Percentiles rank a stretch among this genome's conserved stretches.
Conservation (phyloP, 2,888 invertebrate species). For the Rhaphigaster nebulosa region DNA sequence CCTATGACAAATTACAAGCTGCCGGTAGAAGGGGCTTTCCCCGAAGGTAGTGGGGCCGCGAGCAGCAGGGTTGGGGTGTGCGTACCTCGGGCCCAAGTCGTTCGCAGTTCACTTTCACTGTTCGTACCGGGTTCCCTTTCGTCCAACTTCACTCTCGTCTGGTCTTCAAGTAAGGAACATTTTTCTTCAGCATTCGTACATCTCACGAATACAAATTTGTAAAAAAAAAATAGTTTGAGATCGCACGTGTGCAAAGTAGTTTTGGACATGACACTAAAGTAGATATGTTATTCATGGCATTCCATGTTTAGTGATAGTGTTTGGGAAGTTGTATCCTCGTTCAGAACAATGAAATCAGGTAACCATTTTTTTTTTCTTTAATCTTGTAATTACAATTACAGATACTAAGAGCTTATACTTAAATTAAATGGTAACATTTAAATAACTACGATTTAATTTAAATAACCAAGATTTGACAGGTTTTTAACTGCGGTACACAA, state of each 20-base stretch:
- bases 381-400: background rate
- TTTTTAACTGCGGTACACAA: too few species aligned
- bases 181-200: background rate
- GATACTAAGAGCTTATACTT: background rate
- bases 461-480: background rate
- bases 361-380: background rate
- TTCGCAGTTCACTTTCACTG: conserved; percentile 31
- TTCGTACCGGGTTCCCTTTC: background rate
- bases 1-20: background rate
- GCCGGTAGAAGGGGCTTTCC: background rate
- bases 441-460: background rate
- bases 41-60: background rate
- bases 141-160: background rate
- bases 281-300: background rate
- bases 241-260: conserved; percentile 12
- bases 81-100: background rate
- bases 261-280: background rate
- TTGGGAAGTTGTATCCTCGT: background rate
- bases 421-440: background rate
- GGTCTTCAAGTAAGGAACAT: background rate
- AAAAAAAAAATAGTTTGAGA: background rate
- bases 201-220: background rate
- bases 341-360: background rate
- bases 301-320: background rate
- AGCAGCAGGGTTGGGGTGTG: background rate